These are phyloP conservation scores for Taphrorychus bicolor DNA, from an alignment of 2,888 invertebrate species.

Conservation along the genomic window DNA sequence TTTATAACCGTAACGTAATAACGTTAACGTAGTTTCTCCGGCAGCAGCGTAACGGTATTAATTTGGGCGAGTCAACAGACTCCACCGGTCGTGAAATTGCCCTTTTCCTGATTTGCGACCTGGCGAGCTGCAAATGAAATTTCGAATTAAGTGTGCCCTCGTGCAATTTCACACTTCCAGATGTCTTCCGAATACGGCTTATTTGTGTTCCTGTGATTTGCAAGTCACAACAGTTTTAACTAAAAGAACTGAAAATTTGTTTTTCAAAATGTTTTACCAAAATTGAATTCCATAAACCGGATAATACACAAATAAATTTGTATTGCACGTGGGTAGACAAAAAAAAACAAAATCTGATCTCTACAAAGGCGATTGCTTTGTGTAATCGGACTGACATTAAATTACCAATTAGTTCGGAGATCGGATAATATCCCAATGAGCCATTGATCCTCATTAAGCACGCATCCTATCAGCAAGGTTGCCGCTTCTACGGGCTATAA, in stretches of 20 bases:
- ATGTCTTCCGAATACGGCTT: constrained; percentile 32
- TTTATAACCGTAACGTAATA: constrained; percentile 35
- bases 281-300: no score
- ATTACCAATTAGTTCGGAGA: constrained; percentile 60
- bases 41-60: constrained; percentile 35
- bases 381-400: constrained; percentile 53
- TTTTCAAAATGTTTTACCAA: no score
- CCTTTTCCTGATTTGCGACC: constrained; percentile 59
- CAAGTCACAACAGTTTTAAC: no score
- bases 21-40: constrained; percentile 39
- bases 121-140: constrained; percentile 58
- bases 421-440: constrained; percentile 57
- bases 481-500: constrained; percentile 16
- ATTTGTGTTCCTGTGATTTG: constrained; percentile 16
- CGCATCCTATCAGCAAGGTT: constrained; percentile 19
- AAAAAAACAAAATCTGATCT: no score
- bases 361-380: background rate
- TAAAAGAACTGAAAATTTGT: no score
- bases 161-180: constrained; percentile 35
- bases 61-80: constrained; percentile 37
- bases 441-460: constrained; percentile 56
- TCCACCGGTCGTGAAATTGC: constrained; percentile 52
- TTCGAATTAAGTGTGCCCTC: constrained; percentile 59
- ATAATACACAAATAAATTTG: no score
- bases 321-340: background rate